phyloP scores from a whole-genome alignment of 2,888 invertebrate genomes.

The Hemistola chrysoprasaria region DNA sequence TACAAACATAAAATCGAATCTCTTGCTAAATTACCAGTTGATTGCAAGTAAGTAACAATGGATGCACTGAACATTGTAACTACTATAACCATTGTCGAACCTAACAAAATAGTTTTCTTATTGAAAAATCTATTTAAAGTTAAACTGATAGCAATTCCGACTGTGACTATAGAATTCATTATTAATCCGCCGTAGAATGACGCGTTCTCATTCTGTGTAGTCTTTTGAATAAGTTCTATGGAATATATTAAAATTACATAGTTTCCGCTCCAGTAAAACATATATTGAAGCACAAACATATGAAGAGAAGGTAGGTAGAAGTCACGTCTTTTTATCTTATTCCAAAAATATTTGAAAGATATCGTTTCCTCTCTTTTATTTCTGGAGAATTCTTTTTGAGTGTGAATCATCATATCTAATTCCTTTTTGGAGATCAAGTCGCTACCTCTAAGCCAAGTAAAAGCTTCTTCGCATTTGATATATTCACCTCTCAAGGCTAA shows the following conservation, averaged over 20 bases:
- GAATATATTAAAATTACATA: conserved; percentile 9
- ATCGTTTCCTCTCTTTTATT: not conserved
- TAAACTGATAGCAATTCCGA: not conserved
- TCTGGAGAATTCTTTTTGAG: conserved; percentile 6
- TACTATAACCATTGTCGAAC: not conserved
- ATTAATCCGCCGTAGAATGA: conserved; percentile 2
- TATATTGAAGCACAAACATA: conserved; percentile 5
- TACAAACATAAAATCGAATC: conserved; percentile 4
- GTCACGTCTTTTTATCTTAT: conserved; percentile 5
- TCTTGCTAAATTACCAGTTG: not conserved
- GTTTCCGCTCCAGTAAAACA: conserved; percentile 12
- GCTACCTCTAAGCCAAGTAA: conserved; percentile 25
- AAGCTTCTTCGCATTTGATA: conserved; percentile 21
- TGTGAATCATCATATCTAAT: conserved; percentile 11
- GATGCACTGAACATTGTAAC: conserved; percentile 2
- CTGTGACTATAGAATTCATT: conserved; percentile 1
- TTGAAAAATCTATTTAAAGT: no score
- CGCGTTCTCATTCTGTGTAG: conserved; percentile 6
- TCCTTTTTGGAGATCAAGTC: conserved; percentile 18
- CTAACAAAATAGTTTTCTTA: not conserved
- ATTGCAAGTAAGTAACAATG: conserved; percentile 1
- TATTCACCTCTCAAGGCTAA: conserved; percentile 24
- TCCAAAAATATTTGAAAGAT: not conserved
- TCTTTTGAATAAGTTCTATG: conserved; percentile 6
- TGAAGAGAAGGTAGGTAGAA: conserved; percentile 12